These are phyloP conservation scores for Lutraria lutraria DNA, from an alignment of 2,888 invertebrate species.

Conservation along the genomic window DNA sequence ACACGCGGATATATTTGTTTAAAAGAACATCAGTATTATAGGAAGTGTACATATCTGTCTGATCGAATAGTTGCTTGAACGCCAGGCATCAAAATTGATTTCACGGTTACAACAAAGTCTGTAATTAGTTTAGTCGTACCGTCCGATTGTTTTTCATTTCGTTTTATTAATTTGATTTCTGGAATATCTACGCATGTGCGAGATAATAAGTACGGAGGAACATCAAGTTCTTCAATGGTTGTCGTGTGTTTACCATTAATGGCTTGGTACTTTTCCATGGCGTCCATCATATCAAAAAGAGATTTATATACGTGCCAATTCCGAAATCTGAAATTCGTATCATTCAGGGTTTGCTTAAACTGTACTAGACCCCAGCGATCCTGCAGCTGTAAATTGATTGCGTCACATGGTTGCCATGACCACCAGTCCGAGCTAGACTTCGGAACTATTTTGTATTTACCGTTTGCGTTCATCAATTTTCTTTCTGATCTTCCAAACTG, in stretches of 20 bases:
- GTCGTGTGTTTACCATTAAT: constrained; percentile 72
- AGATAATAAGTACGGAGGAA: constrained; percentile 74
- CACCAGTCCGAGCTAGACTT: constrained; percentile 44
- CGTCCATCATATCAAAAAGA: constrained; percentile 71
- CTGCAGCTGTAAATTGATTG: constrained; percentile 50
- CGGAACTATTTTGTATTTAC: neutral
- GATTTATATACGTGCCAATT: constrained; percentile 71
- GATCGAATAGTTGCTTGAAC: constrained; percentile 53
- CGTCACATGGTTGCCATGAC: constrained; percentile 63
- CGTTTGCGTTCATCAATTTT: constrained; percentile 19
- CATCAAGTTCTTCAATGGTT: constrained; percentile 66
- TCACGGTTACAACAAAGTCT: constrained; percentile 52
- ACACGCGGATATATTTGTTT: neutral
- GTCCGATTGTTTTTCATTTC: constrained; percentile 21
- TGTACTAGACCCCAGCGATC: constrained; percentile 78
- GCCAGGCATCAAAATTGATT: constrained; percentile 42
- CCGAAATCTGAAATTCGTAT: constrained; percentile 49
- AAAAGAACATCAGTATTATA: neutral
- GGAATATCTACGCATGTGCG: constrained; percentile 70
- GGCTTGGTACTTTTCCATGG: constrained; percentile 73
- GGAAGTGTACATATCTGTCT: constrained; percentile 55
- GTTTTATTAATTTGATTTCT: constrained; percentile 69
- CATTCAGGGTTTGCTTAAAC: constrained; percentile 58
- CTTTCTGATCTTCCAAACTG: constrained; percentile 42
- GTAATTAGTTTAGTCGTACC: neutral